Evolutionary conservation across 2,888 invertebrate species (phyloP).

Genomic region (Dasysyrphus tricinctus): DNA sequence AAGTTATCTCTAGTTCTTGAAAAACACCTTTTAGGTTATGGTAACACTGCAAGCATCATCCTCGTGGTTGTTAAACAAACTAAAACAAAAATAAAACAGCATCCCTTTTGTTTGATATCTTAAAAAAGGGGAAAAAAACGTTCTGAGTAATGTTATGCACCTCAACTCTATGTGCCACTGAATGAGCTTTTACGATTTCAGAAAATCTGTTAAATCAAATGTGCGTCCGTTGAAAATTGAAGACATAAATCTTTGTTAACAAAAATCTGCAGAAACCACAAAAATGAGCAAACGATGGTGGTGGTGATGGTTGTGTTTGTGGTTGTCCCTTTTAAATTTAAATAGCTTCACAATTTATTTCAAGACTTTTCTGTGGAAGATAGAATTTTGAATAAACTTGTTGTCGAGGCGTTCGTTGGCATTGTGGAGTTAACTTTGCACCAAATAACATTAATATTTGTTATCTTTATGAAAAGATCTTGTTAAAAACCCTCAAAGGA

Average conservation of each 20-base stretch:
- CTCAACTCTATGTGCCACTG: not conserved
- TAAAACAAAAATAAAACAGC: constrained; percentile 13
- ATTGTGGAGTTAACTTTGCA: constrained; percentile 9
- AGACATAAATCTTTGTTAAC: constrained; percentile 45
- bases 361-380: not conserved
- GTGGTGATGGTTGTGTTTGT: not conserved
- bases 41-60: not conserved
- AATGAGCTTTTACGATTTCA: constrained; percentile 15
- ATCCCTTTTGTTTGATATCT: constrained; percentile 23
- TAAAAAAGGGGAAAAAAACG: not conserved
- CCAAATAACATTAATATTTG: constrained; percentile 38
- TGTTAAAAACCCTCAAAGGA: not conserved
- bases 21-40: not conserved
- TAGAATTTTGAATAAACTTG: not conserved
- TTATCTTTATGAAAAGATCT: constrained; percentile 54
- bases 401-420: not conserved
- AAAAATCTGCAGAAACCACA: constrained; percentile 32
- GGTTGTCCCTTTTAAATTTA: constrained; percentile 32
- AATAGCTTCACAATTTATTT: constrained; percentile 25
- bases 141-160: constrained; percentile 21
- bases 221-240: constrained; percentile 19
- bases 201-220: constrained; percentile 28
- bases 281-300: not conserved
- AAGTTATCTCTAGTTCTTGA: too few species aligned
- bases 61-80: not conserved